These are phyloP conservation scores for Zophobas atratus DNA, from an alignment of 1,140 invertebrate species.

Conservation along the genomic window DNA sequence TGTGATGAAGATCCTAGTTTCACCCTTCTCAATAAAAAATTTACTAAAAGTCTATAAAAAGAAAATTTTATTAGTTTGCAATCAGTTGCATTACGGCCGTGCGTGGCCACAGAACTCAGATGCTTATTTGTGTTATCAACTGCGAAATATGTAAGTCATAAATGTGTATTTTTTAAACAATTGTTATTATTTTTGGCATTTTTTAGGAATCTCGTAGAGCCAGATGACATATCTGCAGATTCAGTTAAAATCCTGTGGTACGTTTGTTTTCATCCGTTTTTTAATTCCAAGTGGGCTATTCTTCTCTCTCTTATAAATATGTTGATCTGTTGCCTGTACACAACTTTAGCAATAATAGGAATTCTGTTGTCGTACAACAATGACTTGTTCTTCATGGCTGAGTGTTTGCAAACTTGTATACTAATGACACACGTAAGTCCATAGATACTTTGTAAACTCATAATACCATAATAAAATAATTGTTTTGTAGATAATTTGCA, in stretches of 20 bases:
- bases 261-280: neutral
- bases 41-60: neutral
- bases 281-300: neutral
- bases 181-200: neutral
- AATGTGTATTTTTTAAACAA: neutral
- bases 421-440: conserved; percentile 3
- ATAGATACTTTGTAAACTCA: neutral
- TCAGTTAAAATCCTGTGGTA: conserved; percentile 14
- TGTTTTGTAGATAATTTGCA: conserved; percentile 3
- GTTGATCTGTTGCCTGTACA: neutral
- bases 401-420: conserved; percentile 6
- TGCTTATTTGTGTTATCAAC: neutral
- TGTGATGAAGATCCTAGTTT: neutral
- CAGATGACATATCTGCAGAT: conserved; percentile 4
- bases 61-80: neutral
- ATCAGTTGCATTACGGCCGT: neutral
- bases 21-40: neutral
- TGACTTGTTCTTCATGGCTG: neutral
- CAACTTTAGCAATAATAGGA: neutral
- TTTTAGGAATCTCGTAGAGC: conserved; percentile 4
- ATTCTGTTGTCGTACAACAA: neutral
- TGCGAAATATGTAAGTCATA: neutral
- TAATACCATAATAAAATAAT: neutral
- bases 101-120: neutral
- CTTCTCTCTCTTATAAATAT: neutral